These are phyloP conservation scores for Miltochrista miniata DNA, from an alignment of 2,888 invertebrate genomes.

Conservation along the genomic window DNA sequence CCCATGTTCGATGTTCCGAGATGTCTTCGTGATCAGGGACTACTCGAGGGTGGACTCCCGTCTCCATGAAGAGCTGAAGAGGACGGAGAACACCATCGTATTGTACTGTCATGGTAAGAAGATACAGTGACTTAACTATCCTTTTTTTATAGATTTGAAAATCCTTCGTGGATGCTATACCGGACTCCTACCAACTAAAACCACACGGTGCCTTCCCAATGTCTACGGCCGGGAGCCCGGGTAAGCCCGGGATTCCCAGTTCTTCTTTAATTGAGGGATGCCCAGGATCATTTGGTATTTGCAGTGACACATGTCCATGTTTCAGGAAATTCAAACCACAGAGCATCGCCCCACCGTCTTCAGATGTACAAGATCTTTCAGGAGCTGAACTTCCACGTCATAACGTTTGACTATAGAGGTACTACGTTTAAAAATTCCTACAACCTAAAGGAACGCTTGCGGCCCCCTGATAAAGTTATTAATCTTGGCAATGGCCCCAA, in stretches of 20 bases:
- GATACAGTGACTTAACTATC: no score
- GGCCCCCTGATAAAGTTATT: no score
- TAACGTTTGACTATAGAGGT: conserved; percentile 72
- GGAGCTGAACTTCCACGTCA: conserved; percentile 62
- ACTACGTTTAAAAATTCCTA: not conserved
- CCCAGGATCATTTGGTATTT: no score
- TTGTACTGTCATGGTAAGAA: conserved; percentile 65
- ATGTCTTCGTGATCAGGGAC: conserved; percentile 46
- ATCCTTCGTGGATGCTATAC: no score
- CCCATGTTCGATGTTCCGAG: conserved; percentile 54
- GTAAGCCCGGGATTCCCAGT: no score
- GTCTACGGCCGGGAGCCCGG: no score
- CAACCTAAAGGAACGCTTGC: no score
- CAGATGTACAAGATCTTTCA: conserved; percentile 70
- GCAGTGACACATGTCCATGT: not conserved
- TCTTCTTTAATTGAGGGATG: no score
- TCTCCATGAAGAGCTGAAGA: conserved; percentile 51
- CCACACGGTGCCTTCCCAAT: no score
- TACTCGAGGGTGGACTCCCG: conserved; percentile 35
- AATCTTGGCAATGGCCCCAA: no score
- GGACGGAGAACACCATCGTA: conserved; percentile 50
- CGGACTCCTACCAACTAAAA: no score
- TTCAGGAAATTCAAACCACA: conserved; percentile 68
- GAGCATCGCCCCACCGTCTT: conserved; percentile 62
- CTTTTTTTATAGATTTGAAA: no score